A percentile compares a stretch with the other conserved stretches of the same genome.
Evolutionary conservation across 2,888 invertebrate genomes (phyloP).

Genomic region (Physocephala rufipes): DNA sequence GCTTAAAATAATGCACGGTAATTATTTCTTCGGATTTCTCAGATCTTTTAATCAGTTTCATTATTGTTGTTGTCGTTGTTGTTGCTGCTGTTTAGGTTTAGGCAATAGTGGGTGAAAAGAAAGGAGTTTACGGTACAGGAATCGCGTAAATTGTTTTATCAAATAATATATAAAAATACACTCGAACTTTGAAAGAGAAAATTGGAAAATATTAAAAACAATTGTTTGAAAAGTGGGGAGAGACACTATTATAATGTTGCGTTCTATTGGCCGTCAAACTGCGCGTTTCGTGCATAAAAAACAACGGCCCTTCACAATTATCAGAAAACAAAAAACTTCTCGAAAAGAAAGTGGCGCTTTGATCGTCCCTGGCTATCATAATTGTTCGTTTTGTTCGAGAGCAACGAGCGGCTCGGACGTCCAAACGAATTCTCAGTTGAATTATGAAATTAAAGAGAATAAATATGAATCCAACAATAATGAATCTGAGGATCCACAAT

Average conservation of each 20-base stretch:
- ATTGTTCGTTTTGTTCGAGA: constrained; percentile 25
- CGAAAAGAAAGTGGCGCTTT: constrained; percentile 26
- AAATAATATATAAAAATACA: constrained; percentile 21
- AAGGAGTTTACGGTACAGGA: no score
- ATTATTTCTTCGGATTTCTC: constrained; percentile 11
- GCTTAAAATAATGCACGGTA: constrained; percentile 18
- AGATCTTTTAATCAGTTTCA: constrained; percentile 58
- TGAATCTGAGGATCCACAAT: constrained; percentile 58
- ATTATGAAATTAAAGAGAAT: constrained; percentile 17
- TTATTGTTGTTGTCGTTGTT: constrained; percentile 64
- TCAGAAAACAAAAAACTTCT: constrained; percentile 15
- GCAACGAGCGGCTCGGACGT: constrained; percentile 9
- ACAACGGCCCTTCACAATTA: constrained; percentile 21
- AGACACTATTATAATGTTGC: constrained; percentile 62
- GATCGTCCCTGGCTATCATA: constrained; percentile 38
- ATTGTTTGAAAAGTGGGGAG: constrained; percentile 31
- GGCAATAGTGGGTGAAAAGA: constrained; percentile 35
- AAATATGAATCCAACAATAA: constrained; percentile 52
- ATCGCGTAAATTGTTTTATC: constrained; percentile 11
- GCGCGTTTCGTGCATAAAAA: constrained; percentile 47
- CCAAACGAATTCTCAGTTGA: constrained; percentile 7
- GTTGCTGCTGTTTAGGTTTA: constrained; percentile 62
- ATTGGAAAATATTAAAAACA: background rate
- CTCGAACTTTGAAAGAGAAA: background rate
- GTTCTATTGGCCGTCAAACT: constrained; percentile 59